These are phyloP conservation scores for Helleia helle DNA, from an alignment of 2,888 invertebrate species.

Conservation along the genomic window DNA sequence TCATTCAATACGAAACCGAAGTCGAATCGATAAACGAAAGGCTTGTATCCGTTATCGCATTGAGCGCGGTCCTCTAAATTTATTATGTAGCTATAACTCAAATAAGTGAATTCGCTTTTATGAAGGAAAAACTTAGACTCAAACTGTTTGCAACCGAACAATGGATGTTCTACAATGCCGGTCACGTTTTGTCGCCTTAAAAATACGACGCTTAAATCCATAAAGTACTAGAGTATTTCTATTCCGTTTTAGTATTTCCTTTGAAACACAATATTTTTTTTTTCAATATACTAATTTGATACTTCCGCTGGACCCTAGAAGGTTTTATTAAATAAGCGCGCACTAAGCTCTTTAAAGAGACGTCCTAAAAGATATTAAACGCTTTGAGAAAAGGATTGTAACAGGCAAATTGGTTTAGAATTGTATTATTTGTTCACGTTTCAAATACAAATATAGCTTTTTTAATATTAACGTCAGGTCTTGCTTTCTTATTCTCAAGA, in stretches of 20 bases:
- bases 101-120: slow-evolving; percentile 63
- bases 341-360: too few species aligned
- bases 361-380: too few species aligned
- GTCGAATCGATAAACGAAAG: slow-evolving; percentile 45
- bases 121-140: slow-evolving; percentile 43
- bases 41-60: slow-evolving; percentile 35
- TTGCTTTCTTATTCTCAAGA: too few species aligned
- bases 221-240: slow-evolving; percentile 65
- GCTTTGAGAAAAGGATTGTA: slow-evolving; percentile 17
- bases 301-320: too few species aligned
- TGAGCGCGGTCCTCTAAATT: slow-evolving; percentile 40
- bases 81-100: slow-evolving; percentile 52
- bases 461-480: too few species aligned
- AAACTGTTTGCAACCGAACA: slow-evolving; percentile 57
- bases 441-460: background rate
- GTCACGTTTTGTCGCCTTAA: slow-evolving; percentile 68
- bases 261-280: slow-evolving; percentile 51
- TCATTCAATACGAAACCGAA: too few species aligned
- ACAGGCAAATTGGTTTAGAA: slow-evolving; percentile 9
- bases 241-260: slow-evolving; percentile 57
- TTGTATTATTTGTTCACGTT: slow-evolving; percentile 2
- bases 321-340: too few species aligned
- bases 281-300: too few species aligned
- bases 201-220: slow-evolving; percentile 67
- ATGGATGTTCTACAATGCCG: slow-evolving; percentile 47